Evolutionary conservation across 2,113 vertebrate genomes (phyloP).

Genomic region (Tenebrosternarchus preto): DNA sequence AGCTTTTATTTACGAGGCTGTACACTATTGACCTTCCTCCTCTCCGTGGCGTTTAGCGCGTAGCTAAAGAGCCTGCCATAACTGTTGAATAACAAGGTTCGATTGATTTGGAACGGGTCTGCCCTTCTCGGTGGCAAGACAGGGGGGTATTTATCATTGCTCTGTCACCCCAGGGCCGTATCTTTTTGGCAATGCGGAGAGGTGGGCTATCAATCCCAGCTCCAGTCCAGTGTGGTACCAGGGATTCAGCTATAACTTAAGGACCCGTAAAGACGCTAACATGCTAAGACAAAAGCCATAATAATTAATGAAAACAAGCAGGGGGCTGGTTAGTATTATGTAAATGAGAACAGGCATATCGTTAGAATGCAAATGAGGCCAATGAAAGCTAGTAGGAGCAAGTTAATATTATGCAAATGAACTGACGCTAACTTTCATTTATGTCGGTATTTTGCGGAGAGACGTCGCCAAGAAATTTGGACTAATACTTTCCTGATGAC

Average conservation of each 20-base stretch:
- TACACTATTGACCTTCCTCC: conserved; percentile 56
- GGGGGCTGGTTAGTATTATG: background rate
- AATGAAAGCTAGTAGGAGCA: background rate
- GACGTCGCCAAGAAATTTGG: background rate
- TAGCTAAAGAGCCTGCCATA: conserved; percentile 32
- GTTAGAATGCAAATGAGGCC: background rate
- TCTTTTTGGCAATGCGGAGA: conserved; percentile 33
- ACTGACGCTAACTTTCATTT: too few species aligned
- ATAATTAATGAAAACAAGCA: background rate
- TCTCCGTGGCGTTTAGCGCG: conserved; percentile 9
- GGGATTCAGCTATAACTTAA: background rate
- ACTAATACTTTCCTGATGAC: background rate
- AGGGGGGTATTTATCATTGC: conserved; percentile 52
- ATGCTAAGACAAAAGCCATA: background rate
- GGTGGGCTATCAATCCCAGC: conserved; percentile 39
- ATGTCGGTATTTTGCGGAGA: too few species aligned
- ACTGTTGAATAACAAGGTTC: conserved; percentile 62
- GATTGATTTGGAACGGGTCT: conserved; percentile 58
- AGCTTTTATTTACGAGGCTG: conserved; percentile 52
- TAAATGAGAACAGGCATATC: background rate
- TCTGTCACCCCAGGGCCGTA: conserved; percentile 23
- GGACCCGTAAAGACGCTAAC: background rate
- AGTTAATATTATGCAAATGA: background rate
- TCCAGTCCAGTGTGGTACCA: conserved; percentile 8
- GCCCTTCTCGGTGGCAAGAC: conserved; percentile 53